Evolutionary conservation across 1,140 invertebrate genomes (phyloP), one percentile per base, ranked within the genome.

Genomic region (Brachionus sp.): DNA sequence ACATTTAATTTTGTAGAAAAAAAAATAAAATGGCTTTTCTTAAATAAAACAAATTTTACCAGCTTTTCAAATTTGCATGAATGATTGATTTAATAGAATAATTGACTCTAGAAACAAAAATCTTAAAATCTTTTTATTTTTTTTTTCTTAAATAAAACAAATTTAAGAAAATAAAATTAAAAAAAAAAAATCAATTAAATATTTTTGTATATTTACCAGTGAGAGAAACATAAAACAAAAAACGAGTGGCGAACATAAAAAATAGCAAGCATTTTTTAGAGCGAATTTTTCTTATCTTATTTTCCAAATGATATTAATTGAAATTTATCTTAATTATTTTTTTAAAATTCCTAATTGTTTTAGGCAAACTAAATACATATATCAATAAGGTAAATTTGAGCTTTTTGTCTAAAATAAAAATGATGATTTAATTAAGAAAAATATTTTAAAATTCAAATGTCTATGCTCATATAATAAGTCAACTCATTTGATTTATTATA

Each of bases 71-170:
- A 70, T 70, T 70, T 70, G 66, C 66, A 70, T 23, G 66, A 70
- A 70, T 70, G 66, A 70, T 70, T 70, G 35, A 70, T 70, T 70
- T 70, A 42, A 70, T 70, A 70, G 66, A 70, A 70, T 70, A 70
- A 70, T 70, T 70, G 66, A 70, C 66, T 70, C 37, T 70, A n/a
- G 35, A 70, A 57, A 70, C 33, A 37, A 70, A 68, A 70, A 70
- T 70, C 66, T 70, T 70, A 37, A 70, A 70, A 70, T 39, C 66
- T 70, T 39, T 57, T 57, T 57, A 19, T 57, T 53, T 50, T 13
- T 50, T n/a, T 50, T 50, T 50, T 50, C 16, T 16, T 37, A 70
- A 70, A 70, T 70, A 39, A 70, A 70, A 70, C 66, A 70, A 70
- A 70, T 39, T 39, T 39, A 42, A 70, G 19, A 44, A 35, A 70